These are phyloP conservation scores for Pyralis farinalis DNA, from an alignment of 2,888 invertebrate genomes.

Conservation along the genomic window DNA sequence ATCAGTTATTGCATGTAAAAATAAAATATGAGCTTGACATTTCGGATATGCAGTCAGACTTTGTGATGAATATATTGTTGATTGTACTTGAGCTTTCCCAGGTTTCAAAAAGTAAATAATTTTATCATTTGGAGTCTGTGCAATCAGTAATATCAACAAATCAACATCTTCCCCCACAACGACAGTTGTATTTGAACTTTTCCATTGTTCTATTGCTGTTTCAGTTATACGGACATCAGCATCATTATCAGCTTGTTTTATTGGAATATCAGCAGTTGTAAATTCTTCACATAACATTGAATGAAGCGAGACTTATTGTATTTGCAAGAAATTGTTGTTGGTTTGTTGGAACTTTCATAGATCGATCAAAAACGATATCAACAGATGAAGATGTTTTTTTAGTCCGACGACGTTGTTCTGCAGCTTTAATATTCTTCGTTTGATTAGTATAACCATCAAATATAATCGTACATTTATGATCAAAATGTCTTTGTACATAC, in stretches of 20 bases:
- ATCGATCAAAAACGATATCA: slow-evolving; percentile 31
- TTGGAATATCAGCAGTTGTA: slow-evolving; percentile 9
- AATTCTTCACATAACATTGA: slow-evolving; percentile 14
- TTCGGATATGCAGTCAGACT: slow-evolving; percentile 9
- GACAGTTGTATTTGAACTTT: slow-evolving; percentile 6
- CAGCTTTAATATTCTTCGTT: slow-evolving; percentile 13
- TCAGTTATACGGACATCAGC: slow-evolving; percentile 4
- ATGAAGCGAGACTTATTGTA: slow-evolving; percentile 14
- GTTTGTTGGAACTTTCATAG: slow-evolving; percentile 27
- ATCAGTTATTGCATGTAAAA: slow-evolving; percentile 11
- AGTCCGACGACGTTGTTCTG: slow-evolving; percentile 25
- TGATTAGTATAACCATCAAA: slow-evolving; percentile 32
- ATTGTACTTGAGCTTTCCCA: not conserved
- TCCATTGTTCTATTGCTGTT: slow-evolving; percentile 14
- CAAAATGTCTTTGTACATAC: slow-evolving; percentile 24
- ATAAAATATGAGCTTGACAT: slow-evolving; percentile 11
- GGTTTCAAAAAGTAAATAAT: too few relatives aligned
- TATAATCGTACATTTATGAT: slow-evolving; percentile 22
- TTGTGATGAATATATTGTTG: slow-evolving; percentile 3
- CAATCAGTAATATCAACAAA: slow-evolving; percentile 8
- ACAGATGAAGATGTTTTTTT: slow-evolving; percentile 27
- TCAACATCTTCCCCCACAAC: slow-evolving; percentile 11
- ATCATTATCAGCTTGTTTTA: slow-evolving; percentile 10
- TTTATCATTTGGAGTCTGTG: not conserved
- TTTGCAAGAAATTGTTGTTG: slow-evolving; percentile 19